Evolutionary conservation across 2,888 invertebrate species (phyloP).

Genomic region (Rhagonycha lutea): DNA sequence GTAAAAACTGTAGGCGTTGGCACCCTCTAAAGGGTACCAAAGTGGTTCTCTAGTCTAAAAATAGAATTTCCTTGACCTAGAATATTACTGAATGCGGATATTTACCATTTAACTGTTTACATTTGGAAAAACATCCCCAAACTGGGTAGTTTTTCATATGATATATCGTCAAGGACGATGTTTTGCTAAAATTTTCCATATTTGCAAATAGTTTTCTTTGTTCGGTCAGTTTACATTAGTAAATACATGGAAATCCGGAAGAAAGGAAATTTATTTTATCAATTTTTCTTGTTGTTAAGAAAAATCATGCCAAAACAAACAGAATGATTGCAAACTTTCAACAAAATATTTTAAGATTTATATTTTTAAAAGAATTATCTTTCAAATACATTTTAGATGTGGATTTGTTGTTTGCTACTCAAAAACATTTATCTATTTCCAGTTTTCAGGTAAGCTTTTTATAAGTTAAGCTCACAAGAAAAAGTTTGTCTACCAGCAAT

Average conservation of each 20-base stretch:
- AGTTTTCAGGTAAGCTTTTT: not conserved
- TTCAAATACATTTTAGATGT: not conserved
- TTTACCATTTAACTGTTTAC: not conserved
- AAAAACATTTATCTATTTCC: not conserved
- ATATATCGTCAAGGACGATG: not conserved
- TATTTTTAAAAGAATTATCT: not conserved
- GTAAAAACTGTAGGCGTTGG: slow-evolving; percentile 38
- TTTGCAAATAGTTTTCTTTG: too few species aligned
- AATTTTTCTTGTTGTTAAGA: not conserved
- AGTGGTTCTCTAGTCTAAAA: slow-evolving; percentile 33
- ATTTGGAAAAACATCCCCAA: not conserved
- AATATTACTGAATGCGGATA: slow-evolving; percentile 10
- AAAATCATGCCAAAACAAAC: not conserved
- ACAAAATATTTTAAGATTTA: not conserved
- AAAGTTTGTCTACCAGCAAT: not conserved
- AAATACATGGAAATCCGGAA: too few species aligned
- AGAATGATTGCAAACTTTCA: not conserved
- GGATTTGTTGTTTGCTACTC: not conserved
- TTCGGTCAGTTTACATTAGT: too few species aligned
- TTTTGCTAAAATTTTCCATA: not conserved
- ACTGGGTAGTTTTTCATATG: not conserved
- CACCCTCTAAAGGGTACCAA: slow-evolving; percentile 24
- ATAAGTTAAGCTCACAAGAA: slow-evolving; percentile 4
- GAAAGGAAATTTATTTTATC: too few species aligned
- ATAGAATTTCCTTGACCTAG: slow-evolving; percentile 39